Conservation (phyloP, 2,113 vertebrate species). For the Megaceryle torquata region DNA sequence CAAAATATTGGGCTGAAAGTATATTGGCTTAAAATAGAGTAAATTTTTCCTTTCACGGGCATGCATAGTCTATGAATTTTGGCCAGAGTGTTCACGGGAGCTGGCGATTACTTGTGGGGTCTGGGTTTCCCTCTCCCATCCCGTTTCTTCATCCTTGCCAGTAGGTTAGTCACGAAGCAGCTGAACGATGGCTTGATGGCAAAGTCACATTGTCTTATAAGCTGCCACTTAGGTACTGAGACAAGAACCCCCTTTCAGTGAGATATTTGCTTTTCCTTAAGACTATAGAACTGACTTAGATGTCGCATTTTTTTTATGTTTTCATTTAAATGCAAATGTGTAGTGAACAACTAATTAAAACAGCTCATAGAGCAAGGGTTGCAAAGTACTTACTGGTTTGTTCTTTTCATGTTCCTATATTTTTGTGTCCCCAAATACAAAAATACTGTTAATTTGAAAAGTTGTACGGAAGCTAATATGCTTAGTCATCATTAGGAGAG, state of each 20-base stretch:
- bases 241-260: neutral
- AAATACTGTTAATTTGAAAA: neutral
- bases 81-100: neutral
- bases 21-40: neutral
- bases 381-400: neutral
- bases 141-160: neutral
- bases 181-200: neutral
- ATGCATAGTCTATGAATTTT: neutral
- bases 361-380: neutral
- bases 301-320: neutral
- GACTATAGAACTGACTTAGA: neutral
- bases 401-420: neutral
- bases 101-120: neutral
- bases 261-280: neutral
- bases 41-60: neutral
- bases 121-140: neutral
- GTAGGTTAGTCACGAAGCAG: neutral
- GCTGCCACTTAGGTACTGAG: neutral
- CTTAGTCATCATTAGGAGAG: neutral
- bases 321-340: neutral
- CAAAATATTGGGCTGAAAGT: neutral
- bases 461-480: neutral
- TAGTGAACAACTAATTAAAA: neutral
- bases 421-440: neutral
- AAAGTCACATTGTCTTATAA: neutral